Evolutionary conservation across 2,888 invertebrate genomes (phyloP).

Genomic region (Perithous albicinctus): DNA sequence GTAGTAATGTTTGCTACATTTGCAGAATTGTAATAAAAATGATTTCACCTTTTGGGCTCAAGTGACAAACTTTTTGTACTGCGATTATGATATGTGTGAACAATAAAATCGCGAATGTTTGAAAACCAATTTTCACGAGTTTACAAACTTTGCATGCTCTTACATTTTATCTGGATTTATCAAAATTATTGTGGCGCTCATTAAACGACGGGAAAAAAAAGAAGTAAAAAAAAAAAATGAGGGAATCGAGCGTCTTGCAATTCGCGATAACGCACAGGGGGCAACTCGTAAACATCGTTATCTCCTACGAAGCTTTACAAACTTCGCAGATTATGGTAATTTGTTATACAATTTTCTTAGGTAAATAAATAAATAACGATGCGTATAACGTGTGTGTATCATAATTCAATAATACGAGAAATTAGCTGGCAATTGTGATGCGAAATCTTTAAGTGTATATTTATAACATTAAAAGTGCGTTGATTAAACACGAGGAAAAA

Average conservation of each 20-base stretch:
- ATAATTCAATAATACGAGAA: conserved; percentile 41
- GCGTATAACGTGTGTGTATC: background rate
- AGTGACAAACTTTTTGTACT: conserved; percentile 16
- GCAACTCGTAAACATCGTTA: conserved; percentile 67
- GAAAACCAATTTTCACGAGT: conserved; percentile 67
- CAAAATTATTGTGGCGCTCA: conserved; percentile 74
- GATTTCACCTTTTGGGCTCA: too few relatives aligned
- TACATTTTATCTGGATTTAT: conserved; percentile 73
- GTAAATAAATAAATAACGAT: conserved; percentile 54
- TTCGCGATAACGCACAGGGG: conserved; percentile 62
- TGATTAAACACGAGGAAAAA: background rate
- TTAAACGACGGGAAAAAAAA: conserved; percentile 76
- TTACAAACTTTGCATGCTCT: conserved; percentile 76
- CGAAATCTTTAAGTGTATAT: background rate
- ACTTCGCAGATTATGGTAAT: conserved; percentile 60
- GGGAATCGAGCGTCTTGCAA: conserved; percentile 7
- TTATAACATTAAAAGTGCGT: background rate
- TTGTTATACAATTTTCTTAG: conserved; percentile 59
- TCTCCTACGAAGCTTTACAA: conserved; percentile 55
- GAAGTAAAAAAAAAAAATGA: conserved; percentile 20
- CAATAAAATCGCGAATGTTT: conserved; percentile 55
- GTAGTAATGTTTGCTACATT: too few relatives aligned
- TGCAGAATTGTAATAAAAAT: too few relatives aligned
- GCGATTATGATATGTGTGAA: conserved; percentile 7
- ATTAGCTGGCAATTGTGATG: conserved; percentile 23